These are phyloP conservation scores for Lepidocyrtinus sp. DNA, from an alignment of 2,888 invertebrate species.

Conservation along the genomic window DNA sequence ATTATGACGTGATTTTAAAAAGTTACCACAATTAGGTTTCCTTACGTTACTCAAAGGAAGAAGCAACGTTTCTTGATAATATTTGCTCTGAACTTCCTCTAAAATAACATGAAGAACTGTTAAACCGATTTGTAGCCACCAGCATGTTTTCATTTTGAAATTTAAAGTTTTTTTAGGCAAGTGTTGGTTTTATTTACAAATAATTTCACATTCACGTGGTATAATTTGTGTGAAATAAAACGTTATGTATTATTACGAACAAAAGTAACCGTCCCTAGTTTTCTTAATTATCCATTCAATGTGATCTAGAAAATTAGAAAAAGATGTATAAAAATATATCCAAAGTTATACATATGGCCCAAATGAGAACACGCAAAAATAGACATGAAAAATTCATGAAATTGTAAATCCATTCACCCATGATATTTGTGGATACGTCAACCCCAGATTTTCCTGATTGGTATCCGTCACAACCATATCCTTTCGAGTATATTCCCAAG, in stretches of 20 bases:
- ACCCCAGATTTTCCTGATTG: conserved; percentile 35
- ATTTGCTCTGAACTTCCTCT: too few species aligned
- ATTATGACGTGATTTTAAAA: too few species aligned
- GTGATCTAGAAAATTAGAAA: conserved; percentile 30
- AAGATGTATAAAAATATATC: neutral
- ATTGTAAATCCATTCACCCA: conserved; percentile 28
- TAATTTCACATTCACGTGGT: neutral
- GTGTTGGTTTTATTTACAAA: neutral
- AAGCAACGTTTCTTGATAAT: conserved; percentile 21
- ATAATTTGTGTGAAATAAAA: neutral
- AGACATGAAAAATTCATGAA: conserved; percentile 50
- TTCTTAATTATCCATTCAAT: conserved; percentile 37
- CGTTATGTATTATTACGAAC: conserved; percentile 14
- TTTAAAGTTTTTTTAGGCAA: neutral
- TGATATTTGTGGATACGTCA: conserved; percentile 48
- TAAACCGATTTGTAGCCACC: neutral
- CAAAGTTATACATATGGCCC: neutral
- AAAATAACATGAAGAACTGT: too few species aligned
- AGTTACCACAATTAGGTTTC: conserved; percentile 37
- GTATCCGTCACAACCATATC: conserved; percentile 50
- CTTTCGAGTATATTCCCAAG: conserved; percentile 47
- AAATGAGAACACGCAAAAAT: neutral
- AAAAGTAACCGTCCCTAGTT: conserved; percentile 45
- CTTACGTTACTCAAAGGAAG: conserved; percentile 12
- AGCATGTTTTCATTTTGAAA: neutral